Percentiles rank a stretch among this genome's conserved stretches.
phyloP scores from a whole-genome alignment of 2,797 vertebrate species.

The Todus mexicanus region DNA sequence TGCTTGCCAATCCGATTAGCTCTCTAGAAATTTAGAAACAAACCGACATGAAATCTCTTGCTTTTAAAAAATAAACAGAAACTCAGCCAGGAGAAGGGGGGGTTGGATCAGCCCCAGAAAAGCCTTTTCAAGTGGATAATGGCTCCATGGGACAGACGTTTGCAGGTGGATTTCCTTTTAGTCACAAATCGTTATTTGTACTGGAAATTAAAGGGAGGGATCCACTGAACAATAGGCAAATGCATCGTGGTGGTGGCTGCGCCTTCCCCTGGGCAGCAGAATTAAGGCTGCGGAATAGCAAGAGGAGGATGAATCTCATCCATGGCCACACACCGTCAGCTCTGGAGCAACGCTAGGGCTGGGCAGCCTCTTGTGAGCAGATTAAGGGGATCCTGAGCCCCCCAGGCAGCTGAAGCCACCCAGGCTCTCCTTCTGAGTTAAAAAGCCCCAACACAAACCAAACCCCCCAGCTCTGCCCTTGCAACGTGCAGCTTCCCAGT shows the following conservation, averaged over 20 bases:
- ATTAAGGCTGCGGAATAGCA: background rate
- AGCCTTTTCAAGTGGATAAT: background rate
- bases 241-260: accelerated
- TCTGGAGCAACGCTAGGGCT: background rate
- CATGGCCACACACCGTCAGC: accelerated
- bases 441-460: background rate
- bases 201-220: background rate
- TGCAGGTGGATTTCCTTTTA: background rate
- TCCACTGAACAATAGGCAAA: background rate
- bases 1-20: background rate
- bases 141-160: accelerated
- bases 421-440: accelerated
- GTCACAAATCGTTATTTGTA: background rate
- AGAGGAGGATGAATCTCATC: background rate
- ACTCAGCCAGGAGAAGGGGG: background rate
- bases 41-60: background rate
- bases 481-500: background rate
- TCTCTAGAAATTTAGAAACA: background rate
- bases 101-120: background rate
- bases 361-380: background rate
- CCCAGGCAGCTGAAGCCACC: background rate
- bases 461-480: background rate
- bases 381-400: background rate
- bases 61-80: background rate
- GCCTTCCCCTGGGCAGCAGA: background rate